phyloP scores from a whole-genome alignment of 2,888 invertebrate species.

The Ichneumoninae sp. region DNA sequence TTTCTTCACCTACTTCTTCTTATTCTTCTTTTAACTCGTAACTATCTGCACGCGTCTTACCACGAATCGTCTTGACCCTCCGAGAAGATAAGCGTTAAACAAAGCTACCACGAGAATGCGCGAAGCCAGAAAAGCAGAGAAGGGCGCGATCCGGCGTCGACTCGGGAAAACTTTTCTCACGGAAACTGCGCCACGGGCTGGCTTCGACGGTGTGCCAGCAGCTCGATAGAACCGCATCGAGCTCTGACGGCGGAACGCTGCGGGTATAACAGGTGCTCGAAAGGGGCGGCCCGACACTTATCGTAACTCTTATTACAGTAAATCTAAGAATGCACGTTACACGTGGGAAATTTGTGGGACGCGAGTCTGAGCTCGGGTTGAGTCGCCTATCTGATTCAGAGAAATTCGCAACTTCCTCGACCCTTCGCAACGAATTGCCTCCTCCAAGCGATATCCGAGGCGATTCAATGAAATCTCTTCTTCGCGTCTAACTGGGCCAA shows the following conservation, averaged over 20 bases:
- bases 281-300: constrained; percentile 35
- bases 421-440: neutral
- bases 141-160: constrained; percentile 36
- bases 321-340: constrained; percentile 18
- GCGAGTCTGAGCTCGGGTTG: neutral
- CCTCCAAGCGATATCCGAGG: neutral
- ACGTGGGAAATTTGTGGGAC: constrained; percentile 18
- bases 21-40: constrained; percentile 50
- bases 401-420: constrained; percentile 1
- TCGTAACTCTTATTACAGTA: constrained; percentile 7
- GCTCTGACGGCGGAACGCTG: constrained; percentile 9
- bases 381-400: constrained; percentile 21
- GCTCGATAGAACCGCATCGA: constrained; percentile 20
- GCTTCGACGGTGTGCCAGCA: neutral
- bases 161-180: constrained; percentile 71
- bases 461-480: neutral
- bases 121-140: constrained; percentile 59
- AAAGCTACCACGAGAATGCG: neutral
- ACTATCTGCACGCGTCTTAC: constrained; percentile 34
- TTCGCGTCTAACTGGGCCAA: neutral
- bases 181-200: constrained; percentile 65
- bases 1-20: constrained; percentile 49
- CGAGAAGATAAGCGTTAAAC: constrained; percentile 43
- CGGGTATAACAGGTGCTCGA: constrained; percentile 57
- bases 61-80: constrained; percentile 57